These are phyloP conservation scores for Globia sparganii DNA, from an alignment of 2,888 invertebrate genomes.

Conservation along the genomic window DNA sequence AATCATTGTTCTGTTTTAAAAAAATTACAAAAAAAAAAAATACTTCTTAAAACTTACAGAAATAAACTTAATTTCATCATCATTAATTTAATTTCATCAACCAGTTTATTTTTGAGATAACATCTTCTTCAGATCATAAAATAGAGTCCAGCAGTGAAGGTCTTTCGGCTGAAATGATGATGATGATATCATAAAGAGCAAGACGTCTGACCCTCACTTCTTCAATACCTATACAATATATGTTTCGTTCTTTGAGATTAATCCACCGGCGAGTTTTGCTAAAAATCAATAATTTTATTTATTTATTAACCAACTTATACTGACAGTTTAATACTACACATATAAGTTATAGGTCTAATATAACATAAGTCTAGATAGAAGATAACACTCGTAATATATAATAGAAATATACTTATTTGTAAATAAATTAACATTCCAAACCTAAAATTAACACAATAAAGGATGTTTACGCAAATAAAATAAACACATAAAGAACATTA, in stretches of 20 bases:
- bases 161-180: neutral
- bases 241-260: neutral
- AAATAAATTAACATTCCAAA: too few relatives aligned
- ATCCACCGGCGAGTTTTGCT: too few relatives aligned
- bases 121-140: neutral
- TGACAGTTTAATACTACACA: too few relatives aligned
- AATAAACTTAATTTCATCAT: neutral
- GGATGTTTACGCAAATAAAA: too few relatives aligned
- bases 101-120: neutral
- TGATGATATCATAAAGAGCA: neutral
- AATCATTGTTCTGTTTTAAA: neutral
- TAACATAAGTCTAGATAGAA: too few relatives aligned
- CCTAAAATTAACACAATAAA: too few relatives aligned
- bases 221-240: neutral
- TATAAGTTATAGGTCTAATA: too few relatives aligned
- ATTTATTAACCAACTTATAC: too few relatives aligned
- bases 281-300: neutral
- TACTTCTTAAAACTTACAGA: neutral
- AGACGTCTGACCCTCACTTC: neutral
- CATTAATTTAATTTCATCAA: neutral
- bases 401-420: too few relatives aligned
- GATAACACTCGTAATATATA: too few relatives aligned
- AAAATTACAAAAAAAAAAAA: neutral
- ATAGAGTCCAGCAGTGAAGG: neutral
- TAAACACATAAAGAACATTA: too few relatives aligned